A percentile compares a stretch with the other conserved stretches of the same genome.
Evolutionary conservation across 2,113 vertebrate species (phyloP).

Genomic region (Cinclus mexicanus): DNA sequence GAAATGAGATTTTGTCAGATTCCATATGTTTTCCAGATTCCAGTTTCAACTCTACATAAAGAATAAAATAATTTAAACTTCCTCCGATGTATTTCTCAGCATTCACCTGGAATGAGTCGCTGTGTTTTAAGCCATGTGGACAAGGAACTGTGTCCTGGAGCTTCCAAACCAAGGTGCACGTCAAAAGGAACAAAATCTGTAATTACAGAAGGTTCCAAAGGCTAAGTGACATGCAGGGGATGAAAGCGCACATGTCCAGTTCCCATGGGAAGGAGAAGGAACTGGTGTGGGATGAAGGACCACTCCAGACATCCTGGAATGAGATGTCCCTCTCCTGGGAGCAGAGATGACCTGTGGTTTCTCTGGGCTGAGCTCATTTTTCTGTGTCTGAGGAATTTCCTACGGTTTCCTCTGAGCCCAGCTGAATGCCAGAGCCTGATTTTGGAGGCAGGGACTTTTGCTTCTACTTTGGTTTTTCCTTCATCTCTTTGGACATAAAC

Average conservation of each 20-base stretch:
- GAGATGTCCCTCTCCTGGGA: neutral
- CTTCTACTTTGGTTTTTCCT: too few relatives aligned
- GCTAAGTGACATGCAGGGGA: neutral
- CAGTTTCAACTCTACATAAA: neutral
- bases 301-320: neutral
- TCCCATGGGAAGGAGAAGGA: neutral
- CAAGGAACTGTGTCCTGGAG: neutral
- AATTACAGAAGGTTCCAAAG: neutral
- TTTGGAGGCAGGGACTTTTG: neutral
- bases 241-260: neutral
- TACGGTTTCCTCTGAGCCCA: neutral
- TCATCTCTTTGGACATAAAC: too few relatives aligned
- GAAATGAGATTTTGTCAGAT: neutral
- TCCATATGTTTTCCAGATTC: neutral
- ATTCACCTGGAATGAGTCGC: neutral
- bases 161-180: neutral
- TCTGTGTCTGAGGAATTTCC: neutral
- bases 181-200: neutral
- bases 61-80: neutral
- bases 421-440: neutral
- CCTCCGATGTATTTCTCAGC: neutral
- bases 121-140: neutral
- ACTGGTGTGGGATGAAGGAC: neutral
- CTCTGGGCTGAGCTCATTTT: neutral
- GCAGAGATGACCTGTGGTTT: neutral